These are phyloP conservation scores for Geotrupes spiniger DNA, from an alignment of 2,888 invertebrate genomes.

Conservation along the genomic window DNA sequence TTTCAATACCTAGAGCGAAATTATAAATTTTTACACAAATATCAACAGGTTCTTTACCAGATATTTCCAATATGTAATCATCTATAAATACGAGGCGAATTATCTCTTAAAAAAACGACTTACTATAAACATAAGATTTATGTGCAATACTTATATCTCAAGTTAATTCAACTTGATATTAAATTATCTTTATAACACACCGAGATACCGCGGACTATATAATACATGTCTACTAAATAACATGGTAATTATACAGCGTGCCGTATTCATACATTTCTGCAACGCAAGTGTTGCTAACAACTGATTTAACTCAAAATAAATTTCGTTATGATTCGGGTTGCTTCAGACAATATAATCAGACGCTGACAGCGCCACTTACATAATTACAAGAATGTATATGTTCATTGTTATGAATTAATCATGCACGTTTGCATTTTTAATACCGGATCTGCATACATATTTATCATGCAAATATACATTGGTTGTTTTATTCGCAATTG, in stretches of 20 bases:
- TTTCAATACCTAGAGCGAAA: slow-evolving; percentile 13
- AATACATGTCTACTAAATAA: slow-evolving; percentile 20
- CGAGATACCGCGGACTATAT: slow-evolving; percentile 19
- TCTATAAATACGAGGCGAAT: slow-evolving; percentile 19
- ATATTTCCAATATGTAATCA: slow-evolving; percentile 18
- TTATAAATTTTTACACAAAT: slow-evolving; percentile 15
- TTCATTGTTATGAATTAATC: no score
- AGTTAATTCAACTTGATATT: slow-evolving; percentile 20
- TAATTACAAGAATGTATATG: no score
- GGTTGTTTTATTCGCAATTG: no score
- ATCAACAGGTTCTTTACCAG: slow-evolving; percentile 11
- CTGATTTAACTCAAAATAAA: slow-evolving; percentile 7
- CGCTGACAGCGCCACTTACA: background rate
- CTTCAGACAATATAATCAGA: slow-evolving; percentile 2
- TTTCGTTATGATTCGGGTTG: slow-evolving; percentile 1
- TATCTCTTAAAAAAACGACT: slow-evolving; percentile 18
- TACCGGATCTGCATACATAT: no score
- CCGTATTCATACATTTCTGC: slow-evolving; percentile 15
- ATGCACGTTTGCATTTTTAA: no score
- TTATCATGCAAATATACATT: no score
- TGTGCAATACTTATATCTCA: slow-evolving; percentile 17
- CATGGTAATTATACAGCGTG: slow-evolving; percentile 17
- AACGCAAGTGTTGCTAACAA: slow-evolving; percentile 3
- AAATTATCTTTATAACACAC: slow-evolving; percentile 21
- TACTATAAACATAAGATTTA: slow-evolving; percentile 20